Evolutionary conservation across 2,113 vertebrate genomes (phyloP).

Genomic region (Dicaeum eximium): DNA sequence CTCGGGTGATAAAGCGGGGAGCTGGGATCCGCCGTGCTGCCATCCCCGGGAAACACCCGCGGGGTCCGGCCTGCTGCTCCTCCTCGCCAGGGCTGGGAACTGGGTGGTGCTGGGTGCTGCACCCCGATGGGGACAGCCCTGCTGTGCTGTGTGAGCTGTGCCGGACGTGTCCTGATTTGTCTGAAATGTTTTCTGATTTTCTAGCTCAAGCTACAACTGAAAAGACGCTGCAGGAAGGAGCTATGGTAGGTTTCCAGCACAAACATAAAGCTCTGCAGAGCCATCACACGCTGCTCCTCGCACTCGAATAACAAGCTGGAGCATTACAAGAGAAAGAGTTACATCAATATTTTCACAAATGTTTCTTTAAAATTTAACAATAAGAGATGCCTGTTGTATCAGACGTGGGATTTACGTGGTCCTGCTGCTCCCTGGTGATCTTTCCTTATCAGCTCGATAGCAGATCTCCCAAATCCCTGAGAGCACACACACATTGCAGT

Average conservation of each 20-base stretch:
- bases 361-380: background rate
- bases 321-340: rapidly evolving
- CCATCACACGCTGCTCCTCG: rapidly evolving
- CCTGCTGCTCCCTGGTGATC: rapidly evolving
- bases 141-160: rapidly evolving
- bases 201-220: slow-evolving; percentile 64
- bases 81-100: background rate
- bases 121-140: rapidly evolving
- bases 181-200: background rate
- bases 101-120: background rate
- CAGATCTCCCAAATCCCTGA: background rate
- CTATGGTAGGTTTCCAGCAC: slow-evolving; percentile 40
- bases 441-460: background rate
- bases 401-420: rapidly evolving
- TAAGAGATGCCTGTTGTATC: rapidly evolving
- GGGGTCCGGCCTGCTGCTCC: rapidly evolving
- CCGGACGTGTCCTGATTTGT: rapidly evolving
- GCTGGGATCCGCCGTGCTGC: too few species aligned
- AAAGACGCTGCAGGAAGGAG: slow-evolving; percentile 61
- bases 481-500: rapidly evolving
- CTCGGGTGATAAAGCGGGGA: rapidly evolving
- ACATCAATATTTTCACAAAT: rapidly evolving
- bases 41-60: rapidly evolving
- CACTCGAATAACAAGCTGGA: rapidly evolving
- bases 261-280: rapidly evolving